Evolutionary conservation across 2,888 invertebrate genomes (phyloP).

Genomic region (Sinodicranocentrus sp.): DNA sequence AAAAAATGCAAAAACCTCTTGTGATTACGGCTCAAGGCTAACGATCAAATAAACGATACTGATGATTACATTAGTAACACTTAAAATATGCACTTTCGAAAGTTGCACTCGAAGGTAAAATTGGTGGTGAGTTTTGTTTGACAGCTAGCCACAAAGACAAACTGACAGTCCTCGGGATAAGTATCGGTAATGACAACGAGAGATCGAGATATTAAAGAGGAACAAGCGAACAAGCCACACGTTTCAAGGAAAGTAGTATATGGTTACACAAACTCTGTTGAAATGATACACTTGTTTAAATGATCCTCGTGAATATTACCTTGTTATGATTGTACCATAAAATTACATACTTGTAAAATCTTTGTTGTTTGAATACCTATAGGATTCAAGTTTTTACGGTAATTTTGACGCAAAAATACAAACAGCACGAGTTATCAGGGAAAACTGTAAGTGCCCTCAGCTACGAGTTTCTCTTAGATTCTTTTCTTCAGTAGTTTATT

Average conservation of each 20-base stretch:
- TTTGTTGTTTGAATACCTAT: no score
- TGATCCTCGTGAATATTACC: not conserved
- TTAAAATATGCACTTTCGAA: constrained; percentile 39
- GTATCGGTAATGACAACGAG: constrained; percentile 13
- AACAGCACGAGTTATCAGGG: no score
- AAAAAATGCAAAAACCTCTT: constrained; percentile 14
- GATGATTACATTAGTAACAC: constrained; percentile 50
- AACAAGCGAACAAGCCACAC: constrained; percentile 29
- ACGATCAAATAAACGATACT: constrained; percentile 36
- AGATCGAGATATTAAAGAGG: not conserved
- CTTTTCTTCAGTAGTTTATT: no score
- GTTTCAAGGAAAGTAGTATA: constrained; percentile 34
- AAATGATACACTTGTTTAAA: no score
- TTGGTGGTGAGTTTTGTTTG: constrained; percentile 13
- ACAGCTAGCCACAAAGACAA: constrained; percentile 16
- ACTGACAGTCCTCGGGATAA: constrained; percentile 17
- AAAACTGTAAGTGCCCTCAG: no score
- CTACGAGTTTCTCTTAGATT: no score
- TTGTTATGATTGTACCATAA: not conserved
- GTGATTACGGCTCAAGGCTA: constrained; percentile 47
- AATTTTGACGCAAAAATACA: no score
- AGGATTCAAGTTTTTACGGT: no score
- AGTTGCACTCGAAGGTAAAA: constrained; percentile 19
- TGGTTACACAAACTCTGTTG: not conserved
- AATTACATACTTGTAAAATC: no score